Evolutionary conservation across 2,113 vertebrate species (phyloP).

Genomic region (Nothobranchius furzeri): DNA sequence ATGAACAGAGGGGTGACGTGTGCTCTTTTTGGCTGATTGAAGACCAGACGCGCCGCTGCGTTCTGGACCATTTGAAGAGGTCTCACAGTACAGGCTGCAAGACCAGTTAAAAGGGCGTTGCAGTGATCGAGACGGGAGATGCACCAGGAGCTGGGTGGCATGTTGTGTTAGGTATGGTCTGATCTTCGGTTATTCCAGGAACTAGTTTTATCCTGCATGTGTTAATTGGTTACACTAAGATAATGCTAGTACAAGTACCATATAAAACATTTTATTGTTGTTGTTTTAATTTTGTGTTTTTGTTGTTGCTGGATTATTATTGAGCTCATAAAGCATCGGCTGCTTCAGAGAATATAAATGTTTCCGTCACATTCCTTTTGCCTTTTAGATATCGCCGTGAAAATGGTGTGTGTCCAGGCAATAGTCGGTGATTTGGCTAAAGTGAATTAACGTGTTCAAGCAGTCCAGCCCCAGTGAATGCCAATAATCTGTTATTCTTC

Average conservation of each 20-base stretch:
- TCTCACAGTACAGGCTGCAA: no score
- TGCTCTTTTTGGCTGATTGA: no score
- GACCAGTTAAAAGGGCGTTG: no score
- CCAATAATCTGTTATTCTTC: not conserved
- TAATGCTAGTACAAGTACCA: not conserved
- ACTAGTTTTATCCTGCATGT: constrained; percentile 7
- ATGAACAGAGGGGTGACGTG: no score
- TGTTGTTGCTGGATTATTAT: not conserved
- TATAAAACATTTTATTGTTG: constrained; percentile 1
- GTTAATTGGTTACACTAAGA: not conserved
- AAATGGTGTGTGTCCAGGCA: not conserved
- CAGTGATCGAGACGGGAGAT: no score
- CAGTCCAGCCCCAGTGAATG: not conserved
- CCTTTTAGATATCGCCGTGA: constrained; percentile 22
- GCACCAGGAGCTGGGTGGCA: no score
- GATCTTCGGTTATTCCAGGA: constrained; percentile 13
- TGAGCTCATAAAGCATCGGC: constrained; percentile 1
- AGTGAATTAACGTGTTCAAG: not conserved
- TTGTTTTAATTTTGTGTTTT: not conserved
- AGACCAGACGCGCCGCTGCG: no score
- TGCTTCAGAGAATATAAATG: constrained; percentile 16
- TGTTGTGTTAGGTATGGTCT: no score
- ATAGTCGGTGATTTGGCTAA: not conserved
- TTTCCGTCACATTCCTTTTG: constrained; percentile 50
- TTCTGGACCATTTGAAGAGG: no score